Evolutionary conservation across 2,113 vertebrate genomes (phyloP).

Genomic region (Lichenostomus cassidix): DNA sequence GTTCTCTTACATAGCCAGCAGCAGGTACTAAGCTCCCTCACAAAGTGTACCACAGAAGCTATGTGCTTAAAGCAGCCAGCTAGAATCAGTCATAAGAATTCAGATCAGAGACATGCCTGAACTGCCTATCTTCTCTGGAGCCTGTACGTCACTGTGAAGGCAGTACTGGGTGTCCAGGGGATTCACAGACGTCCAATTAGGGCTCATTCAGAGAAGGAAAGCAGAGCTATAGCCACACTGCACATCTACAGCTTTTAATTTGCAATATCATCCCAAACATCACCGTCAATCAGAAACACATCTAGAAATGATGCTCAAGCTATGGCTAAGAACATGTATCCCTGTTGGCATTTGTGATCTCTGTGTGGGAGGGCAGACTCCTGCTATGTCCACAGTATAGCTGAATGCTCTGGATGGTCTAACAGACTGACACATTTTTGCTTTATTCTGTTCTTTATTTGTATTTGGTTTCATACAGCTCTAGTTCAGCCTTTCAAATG

Average conservation of each 20-base stretch:
- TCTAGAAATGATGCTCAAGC: not conserved
- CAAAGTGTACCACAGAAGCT: not conserved
- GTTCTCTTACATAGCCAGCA: not conserved
- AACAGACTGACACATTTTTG: not conserved
- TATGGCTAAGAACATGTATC: not conserved
- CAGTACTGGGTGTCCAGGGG: not conserved
- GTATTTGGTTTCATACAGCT: not conserved
- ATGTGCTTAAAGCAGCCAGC: not conserved
- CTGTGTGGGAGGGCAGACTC: not conserved
- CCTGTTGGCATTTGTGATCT: not conserved
- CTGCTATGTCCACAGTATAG: not conserved
- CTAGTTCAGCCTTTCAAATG: not conserved
- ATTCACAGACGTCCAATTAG: not conserved
- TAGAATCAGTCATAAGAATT: not conserved
- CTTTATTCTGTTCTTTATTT: not conserved
- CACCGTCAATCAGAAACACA: not conserved
- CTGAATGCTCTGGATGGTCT: not conserved
- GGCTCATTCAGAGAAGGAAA: not conserved
- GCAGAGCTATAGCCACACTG: not conserved
- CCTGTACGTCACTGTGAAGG: not conserved
- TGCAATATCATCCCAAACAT: not conserved
- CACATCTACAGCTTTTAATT: not conserved
- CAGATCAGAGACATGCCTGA: not conserved
- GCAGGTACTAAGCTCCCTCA: not conserved
- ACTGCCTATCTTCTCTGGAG: not conserved